Percentiles rank a stretch among this genome's conserved stretches.
phyloP scores from a whole-genome alignment of 1,140 invertebrate species.

The Ceratina calcarata region DNA sequence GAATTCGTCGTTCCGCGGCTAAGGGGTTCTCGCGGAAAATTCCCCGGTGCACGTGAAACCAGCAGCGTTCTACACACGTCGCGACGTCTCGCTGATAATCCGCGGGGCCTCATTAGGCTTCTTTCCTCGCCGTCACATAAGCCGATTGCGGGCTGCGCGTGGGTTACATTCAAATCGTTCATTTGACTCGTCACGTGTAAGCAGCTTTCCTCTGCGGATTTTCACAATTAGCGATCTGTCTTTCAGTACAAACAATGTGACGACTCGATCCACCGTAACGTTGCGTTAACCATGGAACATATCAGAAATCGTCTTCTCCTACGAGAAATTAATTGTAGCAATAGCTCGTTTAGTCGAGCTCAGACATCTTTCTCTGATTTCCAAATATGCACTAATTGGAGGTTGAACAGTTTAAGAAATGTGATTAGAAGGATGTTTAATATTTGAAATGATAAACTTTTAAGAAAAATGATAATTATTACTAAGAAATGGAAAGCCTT shows the following conservation, averaged over 20 bases:
- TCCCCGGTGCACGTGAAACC: constrained; percentile 8
- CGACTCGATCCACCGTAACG: background rate
- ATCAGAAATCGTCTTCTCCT: too few relatives aligned
- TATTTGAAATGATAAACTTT: too few relatives aligned
- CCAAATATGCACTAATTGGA: too few relatives aligned
- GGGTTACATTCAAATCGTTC: constrained; percentile 19
- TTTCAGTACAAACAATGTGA: background rate
- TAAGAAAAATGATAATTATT: too few relatives aligned
- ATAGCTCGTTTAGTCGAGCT: too few relatives aligned
- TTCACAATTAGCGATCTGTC: constrained; percentile 14
- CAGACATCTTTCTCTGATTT: too few relatives aligned
- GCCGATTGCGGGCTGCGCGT: constrained; percentile 24
- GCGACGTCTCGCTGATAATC: constrained; percentile 30
- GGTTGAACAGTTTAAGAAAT: too few relatives aligned
- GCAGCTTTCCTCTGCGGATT: constrained; percentile 15
- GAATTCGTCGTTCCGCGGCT: background rate
- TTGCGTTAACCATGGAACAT: background rate
- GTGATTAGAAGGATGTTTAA: too few relatives aligned
- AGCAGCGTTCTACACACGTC: constrained; percentile 7
- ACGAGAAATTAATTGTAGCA: too few relatives aligned
- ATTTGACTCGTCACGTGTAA: constrained; percentile 4
- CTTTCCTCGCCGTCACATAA: constrained; percentile 29
- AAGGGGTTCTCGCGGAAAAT: constrained; percentile 10
- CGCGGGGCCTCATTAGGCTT: background rate
- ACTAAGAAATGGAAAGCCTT: too few relatives aligned